Percentiles rank a stretch among this genome's conserved stretches.
phyloP scores from a whole-genome alignment of 1,140 invertebrate genomes.

The Sinella curviseta region DNA sequence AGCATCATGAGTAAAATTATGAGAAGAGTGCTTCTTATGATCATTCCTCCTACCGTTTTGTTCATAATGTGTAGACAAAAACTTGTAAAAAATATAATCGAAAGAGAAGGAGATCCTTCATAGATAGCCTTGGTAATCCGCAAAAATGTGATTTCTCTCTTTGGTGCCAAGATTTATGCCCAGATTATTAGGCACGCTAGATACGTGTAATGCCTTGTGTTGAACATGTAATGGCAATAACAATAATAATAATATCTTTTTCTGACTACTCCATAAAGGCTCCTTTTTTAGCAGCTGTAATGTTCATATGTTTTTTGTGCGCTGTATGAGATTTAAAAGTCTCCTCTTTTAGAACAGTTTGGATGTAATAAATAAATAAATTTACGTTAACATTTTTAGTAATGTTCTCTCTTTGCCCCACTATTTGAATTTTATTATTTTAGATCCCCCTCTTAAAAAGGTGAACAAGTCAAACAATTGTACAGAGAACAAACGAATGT shows the following conservation, averaged over 20 bases:
- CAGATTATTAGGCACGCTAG: not conserved
- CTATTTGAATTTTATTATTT: no score
- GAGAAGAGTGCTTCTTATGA: not conserved
- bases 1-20: not conserved
- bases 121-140: conserved; percentile 10
- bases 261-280: not conserved
- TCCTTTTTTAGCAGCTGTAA: not conserved
- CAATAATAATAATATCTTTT: not conserved
- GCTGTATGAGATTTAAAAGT: no score
- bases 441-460: no score
- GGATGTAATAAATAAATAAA: no score
- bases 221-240: conserved; percentile 3
- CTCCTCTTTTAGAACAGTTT: no score
- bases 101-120: conserved; percentile 8
- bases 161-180: conserved; percentile 20
- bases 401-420: no score
- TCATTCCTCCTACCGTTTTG: not conserved
- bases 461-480: no score
- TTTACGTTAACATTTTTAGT: no score
- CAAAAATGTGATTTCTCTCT: conserved; percentile 23
- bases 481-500: no score
- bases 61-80: not conserved
- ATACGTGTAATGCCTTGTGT: not conserved
- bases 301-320: no score
- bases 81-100: not conserved